These are phyloP conservation scores for Epinotia brunnichana DNA, from an alignment of 2,888 invertebrate species.

Conservation along the genomic window DNA sequence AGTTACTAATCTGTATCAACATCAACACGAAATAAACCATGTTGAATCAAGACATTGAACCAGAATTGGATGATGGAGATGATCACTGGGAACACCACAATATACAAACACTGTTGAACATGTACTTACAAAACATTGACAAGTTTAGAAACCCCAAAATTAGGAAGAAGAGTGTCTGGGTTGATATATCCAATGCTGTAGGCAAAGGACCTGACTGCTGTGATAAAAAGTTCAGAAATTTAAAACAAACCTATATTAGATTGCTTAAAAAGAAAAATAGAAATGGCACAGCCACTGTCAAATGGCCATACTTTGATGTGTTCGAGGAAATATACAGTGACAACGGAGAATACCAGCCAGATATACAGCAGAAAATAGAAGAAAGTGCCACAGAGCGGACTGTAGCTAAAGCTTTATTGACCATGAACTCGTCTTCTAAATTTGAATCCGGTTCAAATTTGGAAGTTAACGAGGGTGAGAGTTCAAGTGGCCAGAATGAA, in stretches of 20 bases:
- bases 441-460: slow-evolving; percentile 48
- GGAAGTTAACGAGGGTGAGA: slow-evolving; percentile 58
- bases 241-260: slow-evolving; percentile 76
- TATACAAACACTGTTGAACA: slow-evolving; percentile 63
- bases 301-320: slow-evolving; percentile 77
- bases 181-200: slow-evolving; percentile 67
- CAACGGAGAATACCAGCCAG: slow-evolving; percentile 73
- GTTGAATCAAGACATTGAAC: slow-evolving; percentile 56
- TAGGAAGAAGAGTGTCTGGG: slow-evolving; percentile 77
- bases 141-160: slow-evolving; percentile 77
- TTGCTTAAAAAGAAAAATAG: slow-evolving; percentile 70
- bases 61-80: slow-evolving; percentile 66
- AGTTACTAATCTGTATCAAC: not conserved
- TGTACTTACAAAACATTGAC: slow-evolving; percentile 72
- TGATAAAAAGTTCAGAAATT: slow-evolving; percentile 77
- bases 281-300: slow-evolving; percentile 63
- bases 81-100: slow-evolving; percentile 75
- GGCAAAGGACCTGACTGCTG: slow-evolving; percentile 74
- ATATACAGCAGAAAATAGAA: slow-evolving; percentile 71
- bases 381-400: slow-evolving; percentile 63
- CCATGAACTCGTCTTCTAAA: slow-evolving; percentile 61
- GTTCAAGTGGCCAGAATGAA: slow-evolving; percentile 60
- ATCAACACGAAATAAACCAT: not conserved
- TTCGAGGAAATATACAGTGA: slow-evolving; percentile 74
- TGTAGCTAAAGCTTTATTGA: slow-evolving; percentile 68